phyloP scores from a whole-genome alignment of 2,113 vertebrate species.

The Agelaius tricolor region DNA sequence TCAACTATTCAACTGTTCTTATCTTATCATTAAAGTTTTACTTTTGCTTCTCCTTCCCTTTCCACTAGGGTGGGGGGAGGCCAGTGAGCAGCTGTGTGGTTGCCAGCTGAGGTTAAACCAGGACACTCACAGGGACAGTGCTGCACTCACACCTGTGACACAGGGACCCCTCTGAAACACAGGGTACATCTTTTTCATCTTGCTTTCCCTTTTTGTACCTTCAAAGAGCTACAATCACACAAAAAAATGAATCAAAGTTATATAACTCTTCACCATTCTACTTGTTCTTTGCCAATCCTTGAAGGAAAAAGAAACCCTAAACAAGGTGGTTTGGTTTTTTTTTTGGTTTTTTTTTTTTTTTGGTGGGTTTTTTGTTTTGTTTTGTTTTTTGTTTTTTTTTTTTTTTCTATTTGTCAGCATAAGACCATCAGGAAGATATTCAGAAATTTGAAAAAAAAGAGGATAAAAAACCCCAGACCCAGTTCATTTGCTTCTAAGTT shows the following conservation, averaged over 20 bases:
- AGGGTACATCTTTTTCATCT: too few relatives aligned
- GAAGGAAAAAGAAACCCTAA: neutral
- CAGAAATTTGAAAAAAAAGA: neutral
- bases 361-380: too few relatives aligned
- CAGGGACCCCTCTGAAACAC: neutral
- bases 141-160: neutral
- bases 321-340: neutral
- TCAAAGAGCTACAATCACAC: neutral
- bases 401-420: neutral
- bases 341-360: too few relatives aligned
- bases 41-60: neutral
- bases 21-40: neutral
- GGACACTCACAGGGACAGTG: accelerated
- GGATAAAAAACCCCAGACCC: accelerated
- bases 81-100: neutral
- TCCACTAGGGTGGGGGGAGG: neutral
- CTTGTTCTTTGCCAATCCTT: neutral
- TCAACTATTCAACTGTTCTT: neutral
- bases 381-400: neutral
- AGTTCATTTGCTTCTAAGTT: neutral
- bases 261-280: neutral
- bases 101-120: neutral
- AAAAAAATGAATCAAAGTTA: neutral
- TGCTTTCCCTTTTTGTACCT: neutral
- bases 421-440: neutral